Evolutionary conservation across 2,113 vertebrate species (phyloP).

Genomic region (Ctenodactylus gundi): DNA sequence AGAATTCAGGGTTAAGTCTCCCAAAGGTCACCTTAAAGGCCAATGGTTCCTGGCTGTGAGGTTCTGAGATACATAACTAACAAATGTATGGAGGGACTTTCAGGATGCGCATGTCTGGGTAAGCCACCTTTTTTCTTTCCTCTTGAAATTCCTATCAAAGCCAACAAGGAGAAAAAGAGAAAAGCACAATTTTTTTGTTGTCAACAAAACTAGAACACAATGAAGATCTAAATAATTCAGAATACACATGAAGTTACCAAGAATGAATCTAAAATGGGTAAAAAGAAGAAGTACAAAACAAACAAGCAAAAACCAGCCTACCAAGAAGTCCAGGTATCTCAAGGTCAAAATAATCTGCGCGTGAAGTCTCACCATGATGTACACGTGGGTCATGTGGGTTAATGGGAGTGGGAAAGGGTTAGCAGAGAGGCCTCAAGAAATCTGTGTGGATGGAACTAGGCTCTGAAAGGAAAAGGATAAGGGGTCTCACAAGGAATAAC

Average conservation of each 20-base stretch:
- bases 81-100: neutral
- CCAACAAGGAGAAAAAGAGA: neutral
- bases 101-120: neutral
- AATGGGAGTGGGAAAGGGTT: neutral
- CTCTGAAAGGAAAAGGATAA: neutral
- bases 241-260: neutral
- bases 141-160: neutral
- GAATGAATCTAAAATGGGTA: neutral
- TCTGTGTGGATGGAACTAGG: neutral
- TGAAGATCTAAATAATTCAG: neutral
- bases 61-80: neutral
- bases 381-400: neutral
- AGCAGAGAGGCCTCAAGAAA: neutral
- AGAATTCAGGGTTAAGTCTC: neutral
- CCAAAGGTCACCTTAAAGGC: neutral
- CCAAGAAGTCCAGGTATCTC: neutral
- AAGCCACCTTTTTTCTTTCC: neutral
- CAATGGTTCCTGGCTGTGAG: neutral
- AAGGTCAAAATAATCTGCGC: neutral
- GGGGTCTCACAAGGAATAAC: neutral
- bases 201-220: neutral
- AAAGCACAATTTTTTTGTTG: neutral
- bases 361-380: neutral
- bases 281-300: neutral
- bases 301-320: too few species aligned